phyloP scores from a whole-genome alignment of 2,113 vertebrate species.

The Halichoeres trimaculatus region DNA sequence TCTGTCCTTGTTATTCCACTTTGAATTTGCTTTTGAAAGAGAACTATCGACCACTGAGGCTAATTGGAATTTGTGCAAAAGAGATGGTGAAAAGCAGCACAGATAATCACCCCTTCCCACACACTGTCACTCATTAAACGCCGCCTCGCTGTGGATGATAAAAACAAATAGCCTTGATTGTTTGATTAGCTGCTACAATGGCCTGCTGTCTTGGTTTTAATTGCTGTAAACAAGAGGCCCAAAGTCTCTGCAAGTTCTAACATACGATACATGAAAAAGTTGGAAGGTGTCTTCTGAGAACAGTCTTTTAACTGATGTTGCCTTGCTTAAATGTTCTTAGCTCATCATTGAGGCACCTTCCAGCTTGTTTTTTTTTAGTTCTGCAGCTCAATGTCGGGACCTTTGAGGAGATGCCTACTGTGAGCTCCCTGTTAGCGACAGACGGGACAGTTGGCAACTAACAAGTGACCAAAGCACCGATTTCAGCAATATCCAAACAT shows the following conservation, averaged over 20 bases:
- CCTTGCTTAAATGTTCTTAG: no score
- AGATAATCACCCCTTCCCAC: conserved; percentile 53
- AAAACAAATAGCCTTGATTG: conserved; percentile 55
- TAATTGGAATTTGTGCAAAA: conserved; percentile 49
- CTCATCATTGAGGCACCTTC: no score
- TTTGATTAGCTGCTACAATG: conserved; percentile 43
- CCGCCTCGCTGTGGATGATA: conserved; percentile 29
- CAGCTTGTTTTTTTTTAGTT: not conserved
- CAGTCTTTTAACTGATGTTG: no score
- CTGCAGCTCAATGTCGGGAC: not conserved
- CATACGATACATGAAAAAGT: not conserved
- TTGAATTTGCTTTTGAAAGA: conserved; percentile 13
- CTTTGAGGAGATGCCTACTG: no score
- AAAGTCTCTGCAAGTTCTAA: not conserved
- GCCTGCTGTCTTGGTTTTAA: conserved; percentile 4
- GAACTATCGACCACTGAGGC: conserved; percentile 27
- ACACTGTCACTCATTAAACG: conserved; percentile 37
- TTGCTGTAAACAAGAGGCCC: not conserved
- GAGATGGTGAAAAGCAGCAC: conserved; percentile 6
- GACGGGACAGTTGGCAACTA: not conserved
- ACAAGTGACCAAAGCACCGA: not conserved
- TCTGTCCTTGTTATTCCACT: not conserved
- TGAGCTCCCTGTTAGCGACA: no score
- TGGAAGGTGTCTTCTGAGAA: no score
- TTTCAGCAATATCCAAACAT: not conserved